Base-by-base conservation (phyloP, 2,113 vertebrate genomes). In the Sinocyclocheilus anshuiensis region DNA sequence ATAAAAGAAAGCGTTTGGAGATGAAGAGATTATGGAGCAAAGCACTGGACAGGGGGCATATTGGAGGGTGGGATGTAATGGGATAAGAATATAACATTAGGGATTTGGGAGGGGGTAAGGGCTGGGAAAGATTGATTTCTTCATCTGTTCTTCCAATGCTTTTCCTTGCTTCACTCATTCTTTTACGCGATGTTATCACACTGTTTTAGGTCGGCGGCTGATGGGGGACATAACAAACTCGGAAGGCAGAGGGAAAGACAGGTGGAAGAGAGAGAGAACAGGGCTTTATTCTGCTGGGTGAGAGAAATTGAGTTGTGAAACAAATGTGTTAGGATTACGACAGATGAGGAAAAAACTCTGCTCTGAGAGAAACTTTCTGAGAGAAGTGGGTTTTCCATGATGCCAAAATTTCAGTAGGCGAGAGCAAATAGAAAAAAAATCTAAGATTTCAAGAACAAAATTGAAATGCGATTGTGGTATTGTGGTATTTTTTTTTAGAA, bases 21-120 rank as follows among this genome's bases (percentile, higher is more conserved):
- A n/a, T 72, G 67, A 45, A 39, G 75, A 61, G 26, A 10, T 78
- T 50, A 55, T 53, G 36, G 26, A 80, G 81, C 57, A 50, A 77
- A 55, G 61, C 13, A 74, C 84, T 92, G 91, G 82, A 86, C 71
- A 93, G 90, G 91, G 89, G 69, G 67, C 82, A 91, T 90, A 92
- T 87, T 83, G 92, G 86, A 85, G 86, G 87, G 42, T 24, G 26
- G 2, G 26, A 48, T 72, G 85, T 77, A 65, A 86, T 45, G 69
- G 82, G 29, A 84, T 53, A 29, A 50, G n/a, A 20, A 82, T 33
- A 39, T n/a, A 67, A 50, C 61, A 20, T 81, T 67, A 71, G 6
- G 81, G 81, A 83, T 10, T 57, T 22, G 80, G 6, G n/a, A 48
- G 33, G 36, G 57, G 33, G n/a, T 18, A 4, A 12, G 22, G 16